Evolutionary conservation across 2,113 vertebrate species (phyloP).

Genomic region (Malurus alboscapulatus): DNA sequence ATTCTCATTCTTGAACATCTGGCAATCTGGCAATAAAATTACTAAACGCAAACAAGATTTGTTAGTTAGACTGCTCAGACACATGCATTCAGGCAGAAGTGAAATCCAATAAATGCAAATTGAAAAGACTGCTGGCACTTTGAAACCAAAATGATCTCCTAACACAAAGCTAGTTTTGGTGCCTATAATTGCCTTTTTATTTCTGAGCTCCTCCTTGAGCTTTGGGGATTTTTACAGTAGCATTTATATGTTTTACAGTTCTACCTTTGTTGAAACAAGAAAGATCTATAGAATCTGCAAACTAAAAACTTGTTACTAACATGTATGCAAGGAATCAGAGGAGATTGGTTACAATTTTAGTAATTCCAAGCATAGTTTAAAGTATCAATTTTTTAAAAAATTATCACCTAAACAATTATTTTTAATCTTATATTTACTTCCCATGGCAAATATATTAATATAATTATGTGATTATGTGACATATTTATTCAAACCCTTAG

Average conservation of each 20-base stretch:
- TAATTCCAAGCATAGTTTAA: not conserved
- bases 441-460: not conserved
- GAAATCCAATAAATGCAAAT: not conserved
- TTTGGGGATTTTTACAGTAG: not conserved
- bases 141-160: not conserved
- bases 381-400: not conserved
- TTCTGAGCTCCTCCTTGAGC: not conserved
- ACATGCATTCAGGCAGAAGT: not conserved
- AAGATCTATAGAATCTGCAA: not conserved
- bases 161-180: not conserved
- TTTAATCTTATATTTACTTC: not conserved
- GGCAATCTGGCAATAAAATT: not conserved
- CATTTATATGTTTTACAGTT: not conserved
- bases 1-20: constrained; percentile 2
- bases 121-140: not conserved
- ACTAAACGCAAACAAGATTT: not conserved
- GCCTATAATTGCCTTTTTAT: not conserved
- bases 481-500: not conserved
- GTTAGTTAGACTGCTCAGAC: not conserved
- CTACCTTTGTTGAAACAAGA: not conserved
- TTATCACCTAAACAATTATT: not conserved
- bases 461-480: not conserved
- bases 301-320: not conserved
- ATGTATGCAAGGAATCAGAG: not conserved
- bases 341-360: not conserved